phyloP scores from a whole-genome alignment of 2,113 vertebrate genomes.

The Dipodomys stephensi region DNA sequence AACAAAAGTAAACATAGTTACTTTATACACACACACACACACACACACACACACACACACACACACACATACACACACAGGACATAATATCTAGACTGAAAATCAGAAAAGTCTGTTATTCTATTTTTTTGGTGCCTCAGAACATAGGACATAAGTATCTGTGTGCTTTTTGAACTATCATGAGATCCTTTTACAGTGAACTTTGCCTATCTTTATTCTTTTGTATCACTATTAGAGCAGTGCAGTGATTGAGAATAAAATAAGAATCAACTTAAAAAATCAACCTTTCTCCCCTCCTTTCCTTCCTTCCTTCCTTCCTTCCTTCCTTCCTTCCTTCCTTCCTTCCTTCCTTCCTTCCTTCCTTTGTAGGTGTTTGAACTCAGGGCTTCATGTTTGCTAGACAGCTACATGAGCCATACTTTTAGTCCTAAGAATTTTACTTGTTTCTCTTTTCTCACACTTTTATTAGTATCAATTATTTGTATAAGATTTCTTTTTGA shows the following conservation, averaged over 20 bases:
- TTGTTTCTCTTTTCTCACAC: no score
- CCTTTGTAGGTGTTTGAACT: no score
- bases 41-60: neutral
- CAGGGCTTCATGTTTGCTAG: no score
- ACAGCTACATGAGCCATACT: no score
- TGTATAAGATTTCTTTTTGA: no score
- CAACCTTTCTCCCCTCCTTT: no score
- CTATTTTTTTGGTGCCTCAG: neutral
- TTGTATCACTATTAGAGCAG: neutral
- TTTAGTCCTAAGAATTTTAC: no score
- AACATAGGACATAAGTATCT: neutral
- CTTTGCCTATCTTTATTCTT: neutral
- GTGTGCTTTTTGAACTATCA: neutral
- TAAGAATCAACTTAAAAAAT: neutral
- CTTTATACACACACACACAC: neutral
- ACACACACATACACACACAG: neutral
- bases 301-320: no score
- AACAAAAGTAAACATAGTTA: constrained; percentile 1
- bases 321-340: no score
- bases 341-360: no score
- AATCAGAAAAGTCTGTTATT: neutral
- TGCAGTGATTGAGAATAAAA: neutral
- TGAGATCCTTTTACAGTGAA: neutral
- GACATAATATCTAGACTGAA: neutral
- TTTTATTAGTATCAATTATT: no score